phyloP scores from a whole-genome alignment of 2,113 vertebrate species.

The Xenopus laevis region DNA sequence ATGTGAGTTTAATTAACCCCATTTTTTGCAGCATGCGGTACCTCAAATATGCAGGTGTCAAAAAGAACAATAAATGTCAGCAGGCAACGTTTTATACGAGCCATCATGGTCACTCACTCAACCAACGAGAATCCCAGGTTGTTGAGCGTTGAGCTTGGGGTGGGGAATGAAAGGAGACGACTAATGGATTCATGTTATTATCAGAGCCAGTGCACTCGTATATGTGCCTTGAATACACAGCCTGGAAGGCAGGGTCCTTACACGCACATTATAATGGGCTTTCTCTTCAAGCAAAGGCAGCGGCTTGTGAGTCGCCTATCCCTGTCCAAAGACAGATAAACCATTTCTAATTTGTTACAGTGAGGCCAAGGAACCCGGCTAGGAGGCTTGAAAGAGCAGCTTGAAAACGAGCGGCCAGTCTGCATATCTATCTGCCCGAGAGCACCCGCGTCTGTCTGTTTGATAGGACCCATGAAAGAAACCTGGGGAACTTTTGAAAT shows the following conservation, averaged over 20 bases:
- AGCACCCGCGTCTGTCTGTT: conserved; percentile 20
- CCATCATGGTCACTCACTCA: conserved; percentile 6
- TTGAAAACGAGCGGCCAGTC: conserved; percentile 22
- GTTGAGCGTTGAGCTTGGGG: not conserved
- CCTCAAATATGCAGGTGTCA: conserved; percentile 1
- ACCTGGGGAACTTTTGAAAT: conserved; percentile 31
- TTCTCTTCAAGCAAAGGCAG: not conserved
- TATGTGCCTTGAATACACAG: conserved; percentile 22
- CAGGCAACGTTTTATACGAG: too few relatives aligned
- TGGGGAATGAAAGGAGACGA: not conserved
- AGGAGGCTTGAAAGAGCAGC: conserved; percentile 23
- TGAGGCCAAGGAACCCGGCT: not conserved
- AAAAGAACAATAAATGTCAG: conserved; percentile 4
- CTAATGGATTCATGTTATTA: conserved; percentile 18
- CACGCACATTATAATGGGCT: conserved; percentile 1
- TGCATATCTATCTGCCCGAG: conserved; percentile 23
- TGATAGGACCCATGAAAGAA: conserved; percentile 36
- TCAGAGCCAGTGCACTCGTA: conserved; percentile 2
- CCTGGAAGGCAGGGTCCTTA: not conserved
- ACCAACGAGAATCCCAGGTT: not conserved
- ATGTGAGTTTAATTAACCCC: conserved; percentile 29
- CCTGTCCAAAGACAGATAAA: conserved; percentile 39
- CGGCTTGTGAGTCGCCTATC: not conserved
- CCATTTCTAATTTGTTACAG: conserved; percentile 33
- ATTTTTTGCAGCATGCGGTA: not conserved